Conservation (phyloP, 2,888 invertebrate genomes). For the Dione vanillae region DNA sequence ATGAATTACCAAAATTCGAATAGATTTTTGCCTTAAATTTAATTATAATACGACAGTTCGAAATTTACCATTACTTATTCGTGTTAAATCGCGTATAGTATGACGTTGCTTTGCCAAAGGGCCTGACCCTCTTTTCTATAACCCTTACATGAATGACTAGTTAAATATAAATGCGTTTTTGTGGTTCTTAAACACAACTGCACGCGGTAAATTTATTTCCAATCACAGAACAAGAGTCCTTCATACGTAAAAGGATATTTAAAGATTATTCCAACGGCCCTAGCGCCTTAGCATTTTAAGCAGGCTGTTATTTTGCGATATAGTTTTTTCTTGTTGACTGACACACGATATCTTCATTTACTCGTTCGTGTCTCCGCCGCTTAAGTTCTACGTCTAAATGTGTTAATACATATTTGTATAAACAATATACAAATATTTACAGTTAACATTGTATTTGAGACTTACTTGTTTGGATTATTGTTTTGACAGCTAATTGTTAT, state of each 20-base stretch:
- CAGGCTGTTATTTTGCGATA: no score
- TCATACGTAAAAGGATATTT: not conserved
- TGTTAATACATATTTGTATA: no score
- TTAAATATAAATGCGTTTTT: conserved; percentile 17
- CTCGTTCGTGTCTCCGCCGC: no score
- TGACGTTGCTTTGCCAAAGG: conserved; percentile 12
- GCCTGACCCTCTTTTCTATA: not conserved
- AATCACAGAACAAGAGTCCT: not conserved
- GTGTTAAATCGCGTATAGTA: conserved; percentile 14
- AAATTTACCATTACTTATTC: conserved; percentile 16
- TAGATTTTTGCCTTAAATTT: not conserved
- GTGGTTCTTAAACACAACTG: conserved; percentile 14
- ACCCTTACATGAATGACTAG: conserved; percentile 4
- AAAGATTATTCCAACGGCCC: no score
- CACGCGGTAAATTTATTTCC: not conserved
- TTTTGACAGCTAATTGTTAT: no score
- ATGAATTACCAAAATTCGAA: not conserved
- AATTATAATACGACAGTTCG: not conserved
- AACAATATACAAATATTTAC: no score
- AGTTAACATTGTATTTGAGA: no score
- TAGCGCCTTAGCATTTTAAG: no score
- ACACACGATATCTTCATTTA: no score
- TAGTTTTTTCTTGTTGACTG: no score
- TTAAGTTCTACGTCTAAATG: no score
- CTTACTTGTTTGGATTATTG: no score